These are phyloP conservation scores for Natrix natrix DNA, from an alignment of 2,797 vertebrate species.

Conservation along the genomic window DNA sequence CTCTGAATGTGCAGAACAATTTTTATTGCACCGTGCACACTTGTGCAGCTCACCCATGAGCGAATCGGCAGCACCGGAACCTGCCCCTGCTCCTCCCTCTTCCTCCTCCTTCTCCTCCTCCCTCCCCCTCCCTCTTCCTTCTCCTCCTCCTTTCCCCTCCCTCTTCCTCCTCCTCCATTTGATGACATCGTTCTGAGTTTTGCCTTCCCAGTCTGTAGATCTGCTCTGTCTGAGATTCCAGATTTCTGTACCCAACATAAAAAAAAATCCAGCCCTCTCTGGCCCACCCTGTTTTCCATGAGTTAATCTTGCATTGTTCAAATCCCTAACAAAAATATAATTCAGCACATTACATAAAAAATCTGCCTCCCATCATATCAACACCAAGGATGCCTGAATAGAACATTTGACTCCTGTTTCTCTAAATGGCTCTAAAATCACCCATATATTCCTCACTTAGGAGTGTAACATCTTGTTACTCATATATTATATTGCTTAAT, in stretches of 20 bases:
- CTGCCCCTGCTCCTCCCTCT: too few species aligned
- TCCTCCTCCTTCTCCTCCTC: neutral
- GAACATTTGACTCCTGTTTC: neutral
- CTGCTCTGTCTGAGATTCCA: neutral
- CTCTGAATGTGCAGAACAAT: too few species aligned
- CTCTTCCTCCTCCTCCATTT: neutral
- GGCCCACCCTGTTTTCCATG: neutral
- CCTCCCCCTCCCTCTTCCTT: neutral
- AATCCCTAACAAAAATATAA: neutral
- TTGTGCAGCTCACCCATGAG: too few species aligned
- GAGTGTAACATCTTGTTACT: neutral
- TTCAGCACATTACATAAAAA: neutral
- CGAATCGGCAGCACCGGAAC: too few species aligned
- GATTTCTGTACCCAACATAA: neutral
- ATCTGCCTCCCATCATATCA: neutral
- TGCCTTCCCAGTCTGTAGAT: neutral
- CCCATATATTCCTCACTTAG: neutral
- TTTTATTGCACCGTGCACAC: too few species aligned
- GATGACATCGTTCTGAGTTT: neutral
- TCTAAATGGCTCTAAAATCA: neutral
- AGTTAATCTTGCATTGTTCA: neutral
- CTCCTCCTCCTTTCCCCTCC: too few species aligned
- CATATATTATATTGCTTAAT: neutral
- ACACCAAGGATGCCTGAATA: neutral
- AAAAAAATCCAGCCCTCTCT: neutral